Evolutionary conservation across 1,140 invertebrate genomes (phyloP), one percentile per base, ranked within the genome.

Genomic region (Orussus abietinus): DNA sequence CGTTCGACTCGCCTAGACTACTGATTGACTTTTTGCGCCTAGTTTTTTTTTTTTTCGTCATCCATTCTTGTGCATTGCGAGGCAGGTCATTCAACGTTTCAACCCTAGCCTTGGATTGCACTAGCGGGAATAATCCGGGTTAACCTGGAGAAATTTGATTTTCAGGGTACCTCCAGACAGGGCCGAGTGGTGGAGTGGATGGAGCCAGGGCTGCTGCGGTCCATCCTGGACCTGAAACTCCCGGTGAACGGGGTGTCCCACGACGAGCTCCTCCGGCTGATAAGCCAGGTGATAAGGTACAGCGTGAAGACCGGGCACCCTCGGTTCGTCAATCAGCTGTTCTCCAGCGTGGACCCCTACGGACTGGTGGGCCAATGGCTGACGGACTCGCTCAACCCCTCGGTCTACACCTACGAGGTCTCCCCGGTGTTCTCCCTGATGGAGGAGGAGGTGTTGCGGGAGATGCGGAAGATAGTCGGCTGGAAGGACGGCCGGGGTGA

Each of bases 381-480:
- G 35, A 87, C 86, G 3, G 88, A 91, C 57, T 84, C 89, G 3
- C 67, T 93, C 4, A 92, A 93, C 71, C 85, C 88, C 0, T 90
- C 86, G 45, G 87, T 91, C 0, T 92, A 93, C 62, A 93, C 90
- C 0, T 93, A 88, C 55, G 90, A 93, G 74, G 90, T 93, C n/a
- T 85, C 90, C 1, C 90, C 90, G 1, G 85, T 91, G 0, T 90
- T 92, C 55, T 88, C 85, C 1, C 59, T 92, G 0, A 90, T 92
- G 86, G 90, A 94, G 53, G 86, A 90, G 47, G 77, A 80, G 7
- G 82, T 92, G 0, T 66, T 93, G 20, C 58, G 66, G 2, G 85
- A 90, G 56, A 96, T 98, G 92, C 77, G 90, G 25, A 72, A 74
- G 11, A 82, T 91, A 12, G 80, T 98, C 21, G 94, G 95, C 0